These are phyloP conservation scores for Ciconia boyciana DNA, from an alignment of 2,113 vertebrate species.

Conservation along the genomic window DNA sequence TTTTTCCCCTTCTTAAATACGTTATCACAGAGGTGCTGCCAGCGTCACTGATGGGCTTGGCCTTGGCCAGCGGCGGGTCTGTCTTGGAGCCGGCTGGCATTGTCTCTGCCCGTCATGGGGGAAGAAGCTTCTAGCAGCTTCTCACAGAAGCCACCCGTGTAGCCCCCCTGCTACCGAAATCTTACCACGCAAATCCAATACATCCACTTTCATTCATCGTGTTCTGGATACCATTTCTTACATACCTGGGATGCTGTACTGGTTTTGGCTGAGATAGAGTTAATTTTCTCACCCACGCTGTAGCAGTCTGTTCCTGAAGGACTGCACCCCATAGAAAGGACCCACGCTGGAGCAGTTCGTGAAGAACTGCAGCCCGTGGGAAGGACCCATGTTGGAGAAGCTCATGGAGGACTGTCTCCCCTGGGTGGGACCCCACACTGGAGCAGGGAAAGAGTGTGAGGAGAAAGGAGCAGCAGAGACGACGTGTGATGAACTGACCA, in stretches of 20 bases:
- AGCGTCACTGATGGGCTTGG: rapidly evolving
- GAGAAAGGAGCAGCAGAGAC: neutral
- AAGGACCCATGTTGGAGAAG: neutral
- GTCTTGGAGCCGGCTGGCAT: rapidly evolving
- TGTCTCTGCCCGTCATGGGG: rapidly evolving
- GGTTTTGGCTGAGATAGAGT: neutral
- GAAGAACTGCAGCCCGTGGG: neutral
- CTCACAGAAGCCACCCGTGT: neutral
- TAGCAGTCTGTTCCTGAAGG: neutral
- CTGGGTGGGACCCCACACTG: neutral
- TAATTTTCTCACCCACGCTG: neutral
- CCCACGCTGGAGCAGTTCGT: neutral
- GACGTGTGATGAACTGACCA: neutral
- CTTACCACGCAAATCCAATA: neutral
- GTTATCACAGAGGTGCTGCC: neutral
- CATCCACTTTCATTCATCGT: neutral
- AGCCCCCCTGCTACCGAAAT: neutral
- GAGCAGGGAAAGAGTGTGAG: neutral
- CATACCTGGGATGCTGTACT: neutral
- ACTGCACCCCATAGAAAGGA: neutral
- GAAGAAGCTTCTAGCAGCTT: neutral
- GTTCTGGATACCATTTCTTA: neutral
- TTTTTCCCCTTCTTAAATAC: neutral
- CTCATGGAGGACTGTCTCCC: neutral
- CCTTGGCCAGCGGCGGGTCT: rapidly evolving